Base-by-base conservation (phyloP, 2,113 vertebrate species). In the Xenopus tropicalis region DNA sequence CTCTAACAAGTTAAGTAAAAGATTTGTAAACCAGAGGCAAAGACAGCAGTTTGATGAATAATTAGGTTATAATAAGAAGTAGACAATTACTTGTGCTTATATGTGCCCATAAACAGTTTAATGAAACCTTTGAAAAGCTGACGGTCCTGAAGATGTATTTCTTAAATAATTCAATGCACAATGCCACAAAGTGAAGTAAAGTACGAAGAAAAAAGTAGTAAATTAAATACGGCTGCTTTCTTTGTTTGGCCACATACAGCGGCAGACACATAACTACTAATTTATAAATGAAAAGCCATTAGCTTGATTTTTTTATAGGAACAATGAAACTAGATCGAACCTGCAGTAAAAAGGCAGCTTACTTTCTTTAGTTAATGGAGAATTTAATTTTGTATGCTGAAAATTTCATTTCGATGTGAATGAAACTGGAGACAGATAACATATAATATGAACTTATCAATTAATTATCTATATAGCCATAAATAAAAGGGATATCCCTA, bases 261-360 rank as follows among this genome's bases (percentile, higher is more conserved):
- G 69, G 73, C 66, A 63, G 66, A 63, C 48, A 63, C 21, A 75
- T 69, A 62, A 75, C n/a, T 58, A 24, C 59, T 75, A 42, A 75
- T 69, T 63, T 75, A 62, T 59, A 75, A 63, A 75, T 75, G 73
- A 69, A 63, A 69, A 25, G 29, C 24, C 46, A 69, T 75, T 69
- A 68, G 66, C 19, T 63, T 20, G 56, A 68, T 68, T 44, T 69
- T n/a, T 74, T 75, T 63, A 75, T 69, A 29, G 59, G 64, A 59
- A 75, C 46, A 69, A 69, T 54, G 44, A 74, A 63, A 56, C 48
- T 44, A 58, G 63, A 54, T 75, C 6, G 19, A 69, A 75, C 57
- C 29, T 54, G 72, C 29, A 37, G 2, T 37, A 9, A 9, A 22
- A 29, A 67, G 19, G 42, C 22, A 61, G 43, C n/a, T 43, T 58